Conservation (phyloP, 2,888 invertebrate genomes). For the Pocota personata region DNA sequence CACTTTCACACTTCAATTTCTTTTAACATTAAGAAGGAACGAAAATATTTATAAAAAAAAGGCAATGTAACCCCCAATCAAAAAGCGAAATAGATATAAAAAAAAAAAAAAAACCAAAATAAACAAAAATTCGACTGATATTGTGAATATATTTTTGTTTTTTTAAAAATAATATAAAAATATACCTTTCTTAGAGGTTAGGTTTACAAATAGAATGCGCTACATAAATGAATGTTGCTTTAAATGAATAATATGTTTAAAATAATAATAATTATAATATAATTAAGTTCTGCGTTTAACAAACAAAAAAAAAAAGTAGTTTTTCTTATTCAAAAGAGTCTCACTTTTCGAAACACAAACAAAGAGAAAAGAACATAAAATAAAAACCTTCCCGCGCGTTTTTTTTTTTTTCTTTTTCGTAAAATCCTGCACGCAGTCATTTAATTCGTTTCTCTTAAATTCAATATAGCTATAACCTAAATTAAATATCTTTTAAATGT, state of each 20-base stretch:
- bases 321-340: neutral
- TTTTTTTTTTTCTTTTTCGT: neutral
- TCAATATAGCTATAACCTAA: slow-evolving; percentile 61
- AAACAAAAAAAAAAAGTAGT: slow-evolving; percentile 30
- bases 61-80: neutral
- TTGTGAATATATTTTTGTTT: slow-evolving; percentile 66
- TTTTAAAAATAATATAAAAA: slow-evolving; percentile 70
- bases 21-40: neutral
- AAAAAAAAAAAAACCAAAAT: slow-evolving; percentile 1
- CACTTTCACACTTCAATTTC: neutral
- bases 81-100: neutral
- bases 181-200: slow-evolving; percentile 68
- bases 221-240: slow-evolving; percentile 65
- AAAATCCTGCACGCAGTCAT: slow-evolving; percentile 4
- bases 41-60: neutral
- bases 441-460: slow-evolving; percentile 41
- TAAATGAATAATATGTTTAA: slow-evolving; percentile 40
- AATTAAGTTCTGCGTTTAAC: slow-evolving; percentile 40
- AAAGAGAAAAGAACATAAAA: neutral
- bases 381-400: neutral
- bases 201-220: slow-evolving; percentile 62
- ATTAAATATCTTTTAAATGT: slow-evolving; percentile 71
- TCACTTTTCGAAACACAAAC: slow-evolving; percentile 16
- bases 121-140: slow-evolving; percentile 33
- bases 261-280: slow-evolving; percentile 25